phyloP scores from a whole-genome alignment of 2,113 vertebrate genomes.

The Entosphenus tridentatus region DNA sequence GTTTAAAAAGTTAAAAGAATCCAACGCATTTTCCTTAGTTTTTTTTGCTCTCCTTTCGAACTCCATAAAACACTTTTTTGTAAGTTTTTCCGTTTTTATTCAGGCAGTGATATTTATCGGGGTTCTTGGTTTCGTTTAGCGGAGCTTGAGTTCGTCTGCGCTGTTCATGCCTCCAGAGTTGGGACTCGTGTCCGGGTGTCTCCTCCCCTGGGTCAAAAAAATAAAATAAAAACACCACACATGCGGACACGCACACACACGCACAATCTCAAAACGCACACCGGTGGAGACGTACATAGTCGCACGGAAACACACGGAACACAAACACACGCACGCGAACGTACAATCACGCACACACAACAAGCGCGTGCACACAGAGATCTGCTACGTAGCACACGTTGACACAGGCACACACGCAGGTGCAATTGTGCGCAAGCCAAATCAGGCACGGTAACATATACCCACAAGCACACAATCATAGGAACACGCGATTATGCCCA shows the following conservation, averaged over 20 bases:
- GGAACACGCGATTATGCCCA: too few species aligned
- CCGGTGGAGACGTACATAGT: not conserved
- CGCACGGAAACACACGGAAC: not conserved
- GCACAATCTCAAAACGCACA: conserved; percentile 6
- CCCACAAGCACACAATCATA: too few species aligned
- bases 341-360: not conserved
- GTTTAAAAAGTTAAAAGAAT: too few species aligned
- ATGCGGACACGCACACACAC: too few species aligned
- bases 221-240: not conserved
- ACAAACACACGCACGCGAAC: not conserved
- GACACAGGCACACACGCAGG: not conserved
- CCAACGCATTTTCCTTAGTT: too few species aligned
- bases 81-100: too few species aligned
- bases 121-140: conserved; percentile 20
- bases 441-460: too few species aligned
- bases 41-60: too few species aligned
- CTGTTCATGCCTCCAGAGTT: conserved; percentile 57
- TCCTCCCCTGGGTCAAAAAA: conserved; percentile 46
- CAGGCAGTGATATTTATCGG: too few species aligned
- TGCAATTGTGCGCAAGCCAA: too few species aligned
- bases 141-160: conserved; percentile 75
- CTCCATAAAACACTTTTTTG: too few species aligned
- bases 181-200: conserved; percentile 88
- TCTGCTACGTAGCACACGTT: not conserved
- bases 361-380: not conserved